Evolutionary conservation across 2,888 invertebrate species (phyloP), one percentile per base, ranked within the genome.

Genomic region (Leucophora obtusa): DNA sequence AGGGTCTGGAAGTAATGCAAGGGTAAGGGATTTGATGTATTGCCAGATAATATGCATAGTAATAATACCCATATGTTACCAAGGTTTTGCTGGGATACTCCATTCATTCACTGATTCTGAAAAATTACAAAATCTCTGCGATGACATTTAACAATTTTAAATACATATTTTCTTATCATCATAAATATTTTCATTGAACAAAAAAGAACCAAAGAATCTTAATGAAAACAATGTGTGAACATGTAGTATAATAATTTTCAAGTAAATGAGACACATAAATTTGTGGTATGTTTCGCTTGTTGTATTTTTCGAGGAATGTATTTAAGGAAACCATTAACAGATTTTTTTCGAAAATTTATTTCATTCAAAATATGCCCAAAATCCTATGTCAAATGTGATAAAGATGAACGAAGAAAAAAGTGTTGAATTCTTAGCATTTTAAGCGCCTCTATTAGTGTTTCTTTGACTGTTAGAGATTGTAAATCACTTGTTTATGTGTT

Each of bases 181-280:
- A 71, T 77, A 65, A 43, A 54, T 43, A 53, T 18, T 50, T 15
- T 14, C 14, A 28, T 65, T 63, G 33, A 8, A 50, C 21, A 21
- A 47, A 70, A 72, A 14, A 38, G 1, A 38, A 38, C 59, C 38
- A 73, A 80, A 75, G 80, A 83, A 84, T 84, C 83, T 87, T 88
- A 88, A 88, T 88, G 89, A 88, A 88, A 85, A 88, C 88, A 88
- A 88, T 88, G 88, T 88, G 88, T 88, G 88, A 87, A 88, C 87
- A 87, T 83, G 60, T 17, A 69, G 60, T 17, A 69, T 58, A 58
- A 81, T 73, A 76, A 76, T 81, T 72, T 73, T 73, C 69, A 72
- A 81, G 69, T 76, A 76, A 81, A 81, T 81, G 76, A 81, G 80
- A 81, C 77, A 81, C 69, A 77, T 76, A 77, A 54, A 77, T 81